phyloP scores from a whole-genome alignment of 2,888 invertebrate species.

The Rotaria socialis region DNA sequence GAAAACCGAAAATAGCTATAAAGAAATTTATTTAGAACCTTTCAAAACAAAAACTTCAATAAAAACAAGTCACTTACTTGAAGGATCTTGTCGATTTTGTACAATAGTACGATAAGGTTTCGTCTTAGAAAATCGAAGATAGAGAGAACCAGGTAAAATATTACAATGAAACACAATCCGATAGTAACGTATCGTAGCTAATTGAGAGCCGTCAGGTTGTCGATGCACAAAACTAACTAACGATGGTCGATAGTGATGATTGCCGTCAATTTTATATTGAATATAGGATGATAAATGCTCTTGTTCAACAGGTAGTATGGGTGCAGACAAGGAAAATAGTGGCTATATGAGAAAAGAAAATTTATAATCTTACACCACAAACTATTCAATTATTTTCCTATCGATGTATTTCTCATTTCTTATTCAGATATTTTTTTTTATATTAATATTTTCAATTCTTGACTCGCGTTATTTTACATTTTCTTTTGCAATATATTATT shows the following conservation, averaged over 20 bases:
- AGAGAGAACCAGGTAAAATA: conserved; percentile 28
- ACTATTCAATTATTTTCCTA: not conserved
- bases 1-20: conserved; percentile 5
- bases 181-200: not conserved
- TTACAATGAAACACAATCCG: conserved; percentile 24
- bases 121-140: not conserved
- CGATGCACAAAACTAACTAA: not conserved
- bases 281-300: not conserved
- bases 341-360: not conserved
- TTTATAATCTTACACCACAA: no score
- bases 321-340: not conserved
- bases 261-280: not conserved
- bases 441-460: not conserved
- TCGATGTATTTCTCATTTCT: not conserved
- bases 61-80: not conserved
- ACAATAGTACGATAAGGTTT: conserved; percentile 14
- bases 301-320: not conserved
- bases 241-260: not conserved
- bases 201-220: not conserved
- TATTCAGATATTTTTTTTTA: not conserved
- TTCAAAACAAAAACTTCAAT: not conserved
- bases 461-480: not conserved
- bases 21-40: not conserved
- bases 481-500: no score
- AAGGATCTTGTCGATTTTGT: conserved; percentile 21